Evolutionary conservation across 2,888 invertebrate genomes (phyloP), one percentile per base, ranked within the genome.

Genomic region (Cheiracanthium punctorium): DNA sequence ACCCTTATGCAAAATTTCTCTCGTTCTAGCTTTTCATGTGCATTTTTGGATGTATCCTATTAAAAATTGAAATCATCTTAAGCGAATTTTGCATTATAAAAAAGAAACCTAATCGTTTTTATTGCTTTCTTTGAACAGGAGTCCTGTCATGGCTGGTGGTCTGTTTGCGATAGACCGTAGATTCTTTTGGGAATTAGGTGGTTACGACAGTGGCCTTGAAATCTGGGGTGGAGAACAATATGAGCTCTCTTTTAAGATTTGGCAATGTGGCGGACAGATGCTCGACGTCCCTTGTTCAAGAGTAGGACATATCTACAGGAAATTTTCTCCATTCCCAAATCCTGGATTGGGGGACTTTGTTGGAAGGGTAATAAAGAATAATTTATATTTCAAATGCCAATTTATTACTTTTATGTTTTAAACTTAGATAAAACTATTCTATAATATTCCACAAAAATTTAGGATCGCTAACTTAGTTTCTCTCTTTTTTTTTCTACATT

Each of bases 171-270:
- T 99, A 81, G 95, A 95, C 84, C 93, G 95, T 0, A 94, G 95
- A 89, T 99, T 96, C 93, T 99, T 99, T 92, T 98, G 98, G 98
- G 96, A 98, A 91, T 92, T 98, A 64, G 98, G 97, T 0, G 98
- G 98, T 0, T 97, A 97, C 90, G 97, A 97, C 91, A 95, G 95
- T 77, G 96, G 96, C 0, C 92, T 97, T 0, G 97, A 98, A 90
- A 98, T 98, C 89, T 98, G 98, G 98, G 98, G 98, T 28, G 98
- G 98, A 0, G 98, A 98, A 91, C 98, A 98, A 91, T 98, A 98
- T 90, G 98, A 98, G 91, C 93, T 98, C 20, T 98, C 98, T 88
- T 98, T 98, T 91, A 98, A 98, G 94, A 95, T 98, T 76, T 98
- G 98, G 98, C 97, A 97, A 92, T 98, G 98, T 91, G 97, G 97